Evolutionary conservation across 1,140 invertebrate genomes (phyloP).

Genomic region (Leguminivora glycinivorella): DNA sequence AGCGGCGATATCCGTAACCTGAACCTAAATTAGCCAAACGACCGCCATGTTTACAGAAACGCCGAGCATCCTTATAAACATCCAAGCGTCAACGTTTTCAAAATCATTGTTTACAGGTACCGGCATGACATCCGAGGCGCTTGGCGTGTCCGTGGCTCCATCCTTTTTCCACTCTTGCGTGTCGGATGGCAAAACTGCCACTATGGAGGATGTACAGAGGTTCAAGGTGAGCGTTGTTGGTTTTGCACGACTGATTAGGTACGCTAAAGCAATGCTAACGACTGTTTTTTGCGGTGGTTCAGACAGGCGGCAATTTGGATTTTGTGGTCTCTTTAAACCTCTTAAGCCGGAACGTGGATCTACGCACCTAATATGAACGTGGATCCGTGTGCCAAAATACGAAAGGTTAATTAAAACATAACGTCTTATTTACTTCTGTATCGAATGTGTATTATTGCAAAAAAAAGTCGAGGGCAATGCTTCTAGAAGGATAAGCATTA

Average conservation of each 20-base stretch:
- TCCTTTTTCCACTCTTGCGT: conserved; percentile 98
- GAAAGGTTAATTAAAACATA: too few species aligned
- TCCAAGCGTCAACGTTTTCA: conserved; percentile 18
- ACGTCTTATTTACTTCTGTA: too few species aligned
- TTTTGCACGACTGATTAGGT: background rate
- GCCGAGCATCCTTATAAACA: conserved; percentile 15
- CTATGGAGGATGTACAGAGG: conserved; percentile 95
- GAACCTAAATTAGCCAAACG: conserved; percentile 17
- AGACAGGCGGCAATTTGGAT: background rate
- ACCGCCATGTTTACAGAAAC: conserved; percentile 21
- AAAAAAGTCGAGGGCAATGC: too few species aligned
- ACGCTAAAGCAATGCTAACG: background rate
- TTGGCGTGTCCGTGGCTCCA: conserved; percentile 97
- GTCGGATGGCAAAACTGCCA: conserved; percentile 94
- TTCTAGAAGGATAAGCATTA: too few species aligned
- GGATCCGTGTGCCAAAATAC: too few species aligned
- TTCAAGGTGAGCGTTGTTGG: conserved; percentile 86
- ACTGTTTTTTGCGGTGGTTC: background rate
- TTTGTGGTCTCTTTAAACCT: too few species aligned
- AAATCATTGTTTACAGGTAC: conserved; percentile 79
- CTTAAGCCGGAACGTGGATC: too few species aligned
- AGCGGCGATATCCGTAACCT: background rate
- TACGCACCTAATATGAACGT: too few species aligned
- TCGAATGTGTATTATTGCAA: too few species aligned
- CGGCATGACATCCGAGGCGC: conserved; percentile 97